Evolutionary conservation across 2,113 vertebrate genomes (phyloP), one percentile per base, ranked within the genome.

Genomic region (Pangasianodon gigas): DNA sequence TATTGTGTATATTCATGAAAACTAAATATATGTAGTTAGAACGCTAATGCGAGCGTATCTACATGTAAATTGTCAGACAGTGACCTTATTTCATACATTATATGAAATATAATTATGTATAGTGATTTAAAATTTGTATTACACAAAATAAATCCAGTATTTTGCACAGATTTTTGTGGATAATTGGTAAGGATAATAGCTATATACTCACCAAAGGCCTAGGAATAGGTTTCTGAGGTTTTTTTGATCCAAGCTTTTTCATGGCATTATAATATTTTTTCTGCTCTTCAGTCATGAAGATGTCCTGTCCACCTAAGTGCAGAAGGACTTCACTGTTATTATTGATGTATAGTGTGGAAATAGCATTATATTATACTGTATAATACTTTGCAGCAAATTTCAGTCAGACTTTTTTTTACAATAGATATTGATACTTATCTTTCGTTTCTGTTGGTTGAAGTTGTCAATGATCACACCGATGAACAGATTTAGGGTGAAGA

Each of bases 271-370:
- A 99, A 75, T 99, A 99, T 69, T 99, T 99, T 93, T 99, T 99
- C 96, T 99, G 98, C 86, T 99, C 98, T 94, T 99, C 98, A 0
- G 98, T 99, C 98, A 99, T 99, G 92, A 99, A 99, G 95, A 99
- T 99, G 90, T 99, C 98, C 94, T 99, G 98, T 29, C 98, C 98
- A 90, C 98, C 98, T 97, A 99, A 97, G 98, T 99, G 95, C 88
- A 97, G 84, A 91, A 65, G 91, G 81, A 95, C 87, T 54, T 71
- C 3, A 88, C 24, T 14, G 92, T 98, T 96, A 97, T 93, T 97
- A 88, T 92, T 91, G 21, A 29, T 32, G 19, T 79, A 29, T 46
- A 87, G 60, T 11, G 29, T 56, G 0, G n/a, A 85, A 79, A 80
- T 1, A 37, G 0, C 52, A 44, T 48, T 18, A 90, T 14, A 54